Evolutionary conservation across 2,888 invertebrate species (phyloP).

Genomic region (Copidosoma aretas): DNA sequence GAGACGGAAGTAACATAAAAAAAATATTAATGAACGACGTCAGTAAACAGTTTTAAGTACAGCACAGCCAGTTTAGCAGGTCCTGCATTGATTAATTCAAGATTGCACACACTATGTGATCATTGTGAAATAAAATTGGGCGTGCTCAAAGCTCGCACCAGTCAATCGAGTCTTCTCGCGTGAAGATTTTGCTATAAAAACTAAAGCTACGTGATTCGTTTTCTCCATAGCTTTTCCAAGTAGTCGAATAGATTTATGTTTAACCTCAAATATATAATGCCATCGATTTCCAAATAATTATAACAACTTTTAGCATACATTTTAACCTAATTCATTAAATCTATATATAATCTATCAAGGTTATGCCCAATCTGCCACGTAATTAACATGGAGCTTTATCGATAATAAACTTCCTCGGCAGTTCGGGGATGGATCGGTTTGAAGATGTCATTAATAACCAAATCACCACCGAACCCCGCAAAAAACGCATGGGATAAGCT

Average conservation of each 20-base stretch:
- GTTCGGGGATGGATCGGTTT: slow-evolving; percentile 35
- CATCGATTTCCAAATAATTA: slow-evolving; percentile 35
- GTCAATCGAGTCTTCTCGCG: not conserved
- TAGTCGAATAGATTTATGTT: slow-evolving; percentile 14
- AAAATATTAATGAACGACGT: slow-evolving; percentile 22
- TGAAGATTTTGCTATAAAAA: slow-evolving; percentile 2
- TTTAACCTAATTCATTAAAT: slow-evolving; percentile 30
- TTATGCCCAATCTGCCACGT: slow-evolving; percentile 54
- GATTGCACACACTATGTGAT: slow-evolving; percentile 31
- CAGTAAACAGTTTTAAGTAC: slow-evolving; percentile 43
- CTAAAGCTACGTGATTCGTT: slow-evolving; percentile 21
- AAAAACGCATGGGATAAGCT: slow-evolving; percentile 50
- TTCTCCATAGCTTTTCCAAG: slow-evolving; percentile 14
- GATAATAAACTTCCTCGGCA: slow-evolving; percentile 53
- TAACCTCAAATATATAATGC: slow-evolving; percentile 23
- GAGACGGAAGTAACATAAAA: not conserved
- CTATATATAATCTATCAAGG: slow-evolving; percentile 39
- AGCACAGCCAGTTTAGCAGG: slow-evolving; percentile 39
- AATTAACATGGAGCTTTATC: slow-evolving; percentile 55
- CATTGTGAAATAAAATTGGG: slow-evolving; percentile 21
- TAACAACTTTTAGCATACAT: slow-evolving; percentile 33
- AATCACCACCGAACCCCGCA: slow-evolving; percentile 40
- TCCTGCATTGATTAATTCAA: slow-evolving; percentile 35
- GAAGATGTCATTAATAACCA: slow-evolving; percentile 26
- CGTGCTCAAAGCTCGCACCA: slow-evolving; percentile 24